Evolutionary conservation across 2,888 invertebrate species (phyloP).

Genomic region (Pyrrhia umbra): DNA sequence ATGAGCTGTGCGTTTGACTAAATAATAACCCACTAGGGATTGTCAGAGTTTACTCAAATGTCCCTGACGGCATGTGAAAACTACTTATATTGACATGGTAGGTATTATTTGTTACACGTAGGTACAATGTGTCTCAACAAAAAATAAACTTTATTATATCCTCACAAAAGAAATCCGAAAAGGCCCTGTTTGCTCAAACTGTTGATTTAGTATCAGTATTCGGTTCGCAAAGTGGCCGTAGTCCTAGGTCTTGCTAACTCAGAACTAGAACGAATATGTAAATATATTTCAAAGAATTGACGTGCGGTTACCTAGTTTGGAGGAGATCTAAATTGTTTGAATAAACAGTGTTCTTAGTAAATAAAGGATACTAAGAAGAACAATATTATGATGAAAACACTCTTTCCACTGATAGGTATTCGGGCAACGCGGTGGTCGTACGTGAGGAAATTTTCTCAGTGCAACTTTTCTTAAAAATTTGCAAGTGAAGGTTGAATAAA

Average conservation of each 20-base stretch:
- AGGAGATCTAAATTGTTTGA: conserved; percentile 1
- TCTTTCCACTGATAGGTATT: not conserved
- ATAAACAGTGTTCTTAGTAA: conserved; percentile 11
- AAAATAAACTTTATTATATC: too few relatives aligned
- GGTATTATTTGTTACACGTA: too few relatives aligned
- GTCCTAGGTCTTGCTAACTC: not conserved
- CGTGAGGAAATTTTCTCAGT: not conserved
- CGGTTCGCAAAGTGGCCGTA: not conserved
- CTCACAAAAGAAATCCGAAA: not conserved
- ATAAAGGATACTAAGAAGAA: not conserved
- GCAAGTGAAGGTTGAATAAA: too few relatives aligned
- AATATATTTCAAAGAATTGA: not conserved
- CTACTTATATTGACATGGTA: too few relatives aligned
- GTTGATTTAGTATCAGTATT: conserved; percentile 28
- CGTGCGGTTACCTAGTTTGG: not conserved
- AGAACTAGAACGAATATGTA: conserved; percentile 8
- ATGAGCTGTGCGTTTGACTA: too few relatives aligned
- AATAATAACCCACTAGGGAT: too few relatives aligned
- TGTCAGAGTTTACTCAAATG: too few relatives aligned
- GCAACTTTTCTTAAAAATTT: not conserved
- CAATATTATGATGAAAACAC: not conserved
- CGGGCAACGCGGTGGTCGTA: not conserved
- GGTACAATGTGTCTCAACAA: too few relatives aligned
- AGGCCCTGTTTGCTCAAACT: conserved; percentile 9
- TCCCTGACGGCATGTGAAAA: too few relatives aligned